Evolutionary conservation across 2,797 vertebrate species (phyloP).

Genomic region (Alectoris magna): DNA sequence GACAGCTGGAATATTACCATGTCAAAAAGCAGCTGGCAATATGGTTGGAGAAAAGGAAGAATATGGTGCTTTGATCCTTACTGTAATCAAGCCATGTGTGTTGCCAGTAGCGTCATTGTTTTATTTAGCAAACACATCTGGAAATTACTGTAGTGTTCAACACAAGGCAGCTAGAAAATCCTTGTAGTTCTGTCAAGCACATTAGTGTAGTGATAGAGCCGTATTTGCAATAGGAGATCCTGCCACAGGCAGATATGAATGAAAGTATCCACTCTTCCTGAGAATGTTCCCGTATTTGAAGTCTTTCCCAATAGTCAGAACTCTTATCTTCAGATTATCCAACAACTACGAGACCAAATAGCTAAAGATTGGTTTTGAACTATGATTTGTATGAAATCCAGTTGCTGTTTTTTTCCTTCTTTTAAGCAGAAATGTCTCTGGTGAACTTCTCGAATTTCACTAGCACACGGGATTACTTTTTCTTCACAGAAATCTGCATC

Average conservation of each 20-base stretch:
- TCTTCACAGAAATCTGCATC: neutral
- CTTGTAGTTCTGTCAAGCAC: conserved; percentile 19
- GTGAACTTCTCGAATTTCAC: neutral
- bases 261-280: neutral
- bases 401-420: neutral
- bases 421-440: neutral
- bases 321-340: neutral
- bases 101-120: neutral
- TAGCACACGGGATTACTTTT: neutral
- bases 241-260: neutral
- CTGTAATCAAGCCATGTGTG: neutral
- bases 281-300: neutral
- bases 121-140: conserved; percentile 22
- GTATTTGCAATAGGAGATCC: neutral
- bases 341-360: neutral
- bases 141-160: neutral
- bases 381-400: conserved; percentile 19
- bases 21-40: neutral
- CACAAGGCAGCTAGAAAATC: conserved; percentile 26
- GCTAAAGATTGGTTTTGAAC: neutral
- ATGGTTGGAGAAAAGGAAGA: neutral
- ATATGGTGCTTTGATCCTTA: conserved; percentile 1
- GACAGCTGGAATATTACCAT: neutral
- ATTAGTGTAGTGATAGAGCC: neutral
- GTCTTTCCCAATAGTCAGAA: neutral